Conservation (phyloP, 2,888 invertebrate genomes). For the Neoscelio sp. region DNA sequence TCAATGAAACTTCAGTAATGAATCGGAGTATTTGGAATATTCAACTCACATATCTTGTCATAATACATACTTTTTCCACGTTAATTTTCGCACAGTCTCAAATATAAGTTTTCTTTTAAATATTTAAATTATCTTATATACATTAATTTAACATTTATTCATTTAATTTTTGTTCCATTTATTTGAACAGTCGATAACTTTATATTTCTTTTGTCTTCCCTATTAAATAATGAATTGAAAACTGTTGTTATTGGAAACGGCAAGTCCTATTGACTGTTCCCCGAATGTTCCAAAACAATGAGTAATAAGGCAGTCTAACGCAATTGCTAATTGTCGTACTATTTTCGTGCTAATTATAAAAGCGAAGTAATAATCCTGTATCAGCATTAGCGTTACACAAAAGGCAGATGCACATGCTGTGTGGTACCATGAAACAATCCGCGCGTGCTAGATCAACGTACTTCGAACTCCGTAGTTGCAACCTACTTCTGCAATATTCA, state of each 20-base stretch:
- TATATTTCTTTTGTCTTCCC: no score
- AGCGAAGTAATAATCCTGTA: constrained; percentile 30
- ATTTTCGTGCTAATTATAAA: constrained; percentile 18
- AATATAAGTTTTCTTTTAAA: constrained; percentile 1
- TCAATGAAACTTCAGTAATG: constrained; percentile 61
- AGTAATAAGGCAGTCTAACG: not conserved
- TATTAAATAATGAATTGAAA: no score
- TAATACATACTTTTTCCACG: constrained; percentile 32
- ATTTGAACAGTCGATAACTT: no score
- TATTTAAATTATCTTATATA: no score
- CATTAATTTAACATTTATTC: no score
- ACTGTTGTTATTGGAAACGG: no score
- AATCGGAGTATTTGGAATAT: constrained; percentile 54
- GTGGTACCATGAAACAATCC: constrained; percentile 30
- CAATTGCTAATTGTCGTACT: not conserved
- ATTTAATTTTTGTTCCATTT: no score
- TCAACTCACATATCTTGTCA: constrained; percentile 31
- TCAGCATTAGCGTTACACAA: constrained; percentile 34
- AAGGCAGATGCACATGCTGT: not conserved
- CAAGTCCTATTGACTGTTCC: not conserved
- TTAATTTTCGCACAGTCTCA: constrained; percentile 16
- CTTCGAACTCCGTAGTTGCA: constrained; percentile 60
- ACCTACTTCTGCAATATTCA: constrained; percentile 61
- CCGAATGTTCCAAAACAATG: constrained; percentile 1
- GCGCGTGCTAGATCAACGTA: constrained; percentile 61